A percentile compares a stretch with the other conserved stretches of the same genome.
These are phyloP conservation scores for Beroe ovata DNA, from an alignment of 37 sponge, comb jelly and placozoan genomes.

Conservation along the genomic window DNA sequence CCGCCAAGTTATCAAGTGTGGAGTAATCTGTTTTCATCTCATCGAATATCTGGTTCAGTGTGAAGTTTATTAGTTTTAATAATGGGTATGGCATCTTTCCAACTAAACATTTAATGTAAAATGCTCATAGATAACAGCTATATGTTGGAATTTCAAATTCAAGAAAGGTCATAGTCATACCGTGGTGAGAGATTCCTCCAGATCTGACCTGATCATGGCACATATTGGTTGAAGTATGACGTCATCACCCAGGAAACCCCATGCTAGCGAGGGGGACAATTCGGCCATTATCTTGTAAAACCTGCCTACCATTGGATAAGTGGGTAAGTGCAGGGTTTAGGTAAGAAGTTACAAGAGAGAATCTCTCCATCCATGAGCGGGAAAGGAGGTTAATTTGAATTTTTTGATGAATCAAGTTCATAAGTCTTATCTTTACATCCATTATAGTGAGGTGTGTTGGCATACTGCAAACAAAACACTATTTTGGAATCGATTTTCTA, in stretches of 20 bases:
- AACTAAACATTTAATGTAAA: neutral
- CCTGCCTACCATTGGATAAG: neutral
- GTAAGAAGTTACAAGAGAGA: too few relatives aligned
- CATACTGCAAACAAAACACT: too few relatives aligned
- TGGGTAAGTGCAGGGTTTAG: neutral
- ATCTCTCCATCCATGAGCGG: too few relatives aligned
- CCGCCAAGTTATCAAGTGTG: neutral
- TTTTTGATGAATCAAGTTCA: too few relatives aligned
- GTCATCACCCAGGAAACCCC: slow-evolving; percentile 63
- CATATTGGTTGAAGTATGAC: slow-evolving; percentile 27
- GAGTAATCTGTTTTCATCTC: slow-evolving; percentile 30
- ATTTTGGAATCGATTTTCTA: too few relatives aligned
- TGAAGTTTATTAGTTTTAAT: neutral
- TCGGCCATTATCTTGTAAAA: slow-evolving; percentile 43
- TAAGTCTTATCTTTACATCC: too few relatives aligned
- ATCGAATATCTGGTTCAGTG: slow-evolving; percentile 47
- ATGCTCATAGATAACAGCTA: too few relatives aligned
- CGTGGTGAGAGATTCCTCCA: neutral
- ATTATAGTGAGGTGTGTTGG: too few relatives aligned
- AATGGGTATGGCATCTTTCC: neutral
- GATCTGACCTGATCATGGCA: neutral
- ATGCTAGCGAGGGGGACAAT: slow-evolving; percentile 20
- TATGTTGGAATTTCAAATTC: too few relatives aligned
- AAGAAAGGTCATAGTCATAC: neutral
- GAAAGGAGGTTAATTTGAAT: too few relatives aligned